phyloP scores from a whole-genome alignment of 2,113 vertebrate genomes.

The Plecturocebus donacophilus region DNA sequence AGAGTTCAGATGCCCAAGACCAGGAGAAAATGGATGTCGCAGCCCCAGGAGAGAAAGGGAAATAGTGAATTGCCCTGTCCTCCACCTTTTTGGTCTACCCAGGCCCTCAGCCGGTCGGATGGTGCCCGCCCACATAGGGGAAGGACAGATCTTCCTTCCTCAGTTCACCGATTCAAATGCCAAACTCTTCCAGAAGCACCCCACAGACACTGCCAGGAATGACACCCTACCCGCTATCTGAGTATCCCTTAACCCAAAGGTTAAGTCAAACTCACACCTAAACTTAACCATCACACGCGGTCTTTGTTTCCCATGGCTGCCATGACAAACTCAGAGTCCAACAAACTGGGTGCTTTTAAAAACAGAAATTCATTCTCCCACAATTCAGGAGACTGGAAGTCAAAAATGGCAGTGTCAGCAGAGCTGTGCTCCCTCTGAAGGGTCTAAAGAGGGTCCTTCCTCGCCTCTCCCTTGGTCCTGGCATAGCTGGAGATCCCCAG shows the following conservation, averaged over 20 bases:
- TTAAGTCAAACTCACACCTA: not conserved
- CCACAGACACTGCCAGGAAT: not conserved
- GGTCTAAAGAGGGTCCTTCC: not conserved
- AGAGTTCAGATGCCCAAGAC: not conserved
- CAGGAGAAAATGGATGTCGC: not conserved
- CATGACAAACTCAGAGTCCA: not conserved
- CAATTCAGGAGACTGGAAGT: not conserved
- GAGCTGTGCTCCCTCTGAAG: not conserved
- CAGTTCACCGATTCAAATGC: not conserved
- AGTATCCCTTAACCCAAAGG: not conserved
- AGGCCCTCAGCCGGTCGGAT: not conserved
- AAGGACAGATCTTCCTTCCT: not conserved
- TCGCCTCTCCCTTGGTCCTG: not conserved
- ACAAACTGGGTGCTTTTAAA: not conserved
- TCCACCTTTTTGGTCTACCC: not conserved
- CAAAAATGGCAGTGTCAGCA: too few relatives aligned
- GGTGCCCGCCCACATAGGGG: not conserved
- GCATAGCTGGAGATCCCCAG: too few relatives aligned
- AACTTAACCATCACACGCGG: rapidly evolving
- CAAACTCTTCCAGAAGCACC: not conserved
- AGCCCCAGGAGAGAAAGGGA: not conserved
- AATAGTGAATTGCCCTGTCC: not conserved
- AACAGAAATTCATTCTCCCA: too few relatives aligned
- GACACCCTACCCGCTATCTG: rapidly evolving
- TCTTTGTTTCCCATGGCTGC: not conserved